These are phyloP conservation scores for Lacanobia oleracea DNA, from an alignment of 2,888 invertebrate species.

Conservation along the genomic window DNA sequence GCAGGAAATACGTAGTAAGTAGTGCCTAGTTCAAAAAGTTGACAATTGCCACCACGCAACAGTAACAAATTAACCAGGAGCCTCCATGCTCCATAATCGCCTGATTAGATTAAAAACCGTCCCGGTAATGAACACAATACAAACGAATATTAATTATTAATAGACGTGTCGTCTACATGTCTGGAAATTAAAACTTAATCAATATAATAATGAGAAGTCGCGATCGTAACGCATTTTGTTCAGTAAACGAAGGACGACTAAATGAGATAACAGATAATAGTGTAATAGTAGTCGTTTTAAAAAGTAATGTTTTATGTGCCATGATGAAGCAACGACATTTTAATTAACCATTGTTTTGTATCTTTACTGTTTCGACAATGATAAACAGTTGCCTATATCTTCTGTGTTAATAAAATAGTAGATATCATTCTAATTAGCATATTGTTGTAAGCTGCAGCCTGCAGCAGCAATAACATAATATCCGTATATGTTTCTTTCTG, in stretches of 20 bases:
- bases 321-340: background rate
- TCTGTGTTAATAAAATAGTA: background rate
- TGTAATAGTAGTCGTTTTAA: slow-evolving; percentile 5
- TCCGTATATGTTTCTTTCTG: no score
- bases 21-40: background rate
- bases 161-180: slow-evolving; percentile 59
- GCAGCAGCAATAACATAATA: no score
- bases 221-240: slow-evolving; percentile 43
- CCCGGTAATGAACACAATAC: slow-evolving; percentile 55
- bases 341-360: background rate
- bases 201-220: slow-evolving; percentile 58
- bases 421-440: background rate
- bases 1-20: no score
- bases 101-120: slow-evolving; percentile 56
- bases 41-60: slow-evolving; percentile 9
- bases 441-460: background rate
- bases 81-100: slow-evolving; percentile 37
- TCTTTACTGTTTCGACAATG: background rate
- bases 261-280: slow-evolving; percentile 37
- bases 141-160: slow-evolving; percentile 59
- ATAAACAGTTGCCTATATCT: background rate
- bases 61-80: slow-evolving; percentile 50
- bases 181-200: slow-evolving; percentile 58
- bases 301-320: background rate
- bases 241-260: slow-evolving; percentile 24